Evolutionary conservation across 1,140 invertebrate species (phyloP), one percentile per base, ranked within the genome.

Genomic region (Meloidogyne floridensis): DNA sequence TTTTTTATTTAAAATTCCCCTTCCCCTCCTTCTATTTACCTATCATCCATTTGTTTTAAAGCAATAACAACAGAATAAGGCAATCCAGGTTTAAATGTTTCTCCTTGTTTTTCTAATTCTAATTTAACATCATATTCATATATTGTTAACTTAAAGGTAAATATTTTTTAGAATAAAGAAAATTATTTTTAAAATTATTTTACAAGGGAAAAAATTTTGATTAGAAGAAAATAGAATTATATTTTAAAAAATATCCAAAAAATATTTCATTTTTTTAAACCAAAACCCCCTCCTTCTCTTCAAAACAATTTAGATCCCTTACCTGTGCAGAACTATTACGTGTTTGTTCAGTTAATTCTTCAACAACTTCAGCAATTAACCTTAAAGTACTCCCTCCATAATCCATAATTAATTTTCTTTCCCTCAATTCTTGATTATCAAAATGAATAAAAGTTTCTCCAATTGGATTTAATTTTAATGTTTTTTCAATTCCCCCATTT

Each of bases 1-100:
- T 51, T 54, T 8, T 15, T 51, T 51, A 47, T 53, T 79, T 32
- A 42, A 32, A 32, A 32, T 32, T 32, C 32, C 20, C 20, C 20
- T 20, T 20, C 32, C 32, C 32, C 32, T 2, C 32, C 32, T 2
- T 32, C 32, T 32, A 32, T 32, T 32, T 32, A 32, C 59, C 84
- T 90, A 78, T 87, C 82, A 73, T 90, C 87, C 88, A 89, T 89
- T 75, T 89, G 89, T 72, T 89, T 89, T 69, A 89, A 80, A 7
- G 89, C 87, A 91, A 95, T 94, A 90, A 94, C 94, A 77, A 94
- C 93, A 70, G 92, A 93, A 87, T 95, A 96, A 80, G 93, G 93
- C 71, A 97, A 92, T 8, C 94, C 94, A 3, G 95, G 94, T 89
- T 96, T 96, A 90, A 95, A 98, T 84, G 93, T 94, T 78, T 94